Conservation (phyloP, 2,888 invertebrate genomes). For the Drosophila quasianomalipes region DNA sequence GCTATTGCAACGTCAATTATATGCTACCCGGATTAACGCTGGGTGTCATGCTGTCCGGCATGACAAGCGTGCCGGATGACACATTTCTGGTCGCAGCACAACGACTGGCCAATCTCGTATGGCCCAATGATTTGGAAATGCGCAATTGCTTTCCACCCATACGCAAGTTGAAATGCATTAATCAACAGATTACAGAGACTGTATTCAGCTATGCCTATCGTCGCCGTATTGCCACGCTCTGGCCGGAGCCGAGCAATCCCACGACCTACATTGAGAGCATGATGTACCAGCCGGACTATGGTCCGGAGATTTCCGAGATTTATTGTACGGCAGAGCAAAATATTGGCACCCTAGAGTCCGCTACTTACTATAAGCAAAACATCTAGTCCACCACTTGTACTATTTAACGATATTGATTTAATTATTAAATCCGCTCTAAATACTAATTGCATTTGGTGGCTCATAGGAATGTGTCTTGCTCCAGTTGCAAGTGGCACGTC, state of each 20-base stretch:
- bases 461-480: conserved; percentile 2
- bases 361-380: conserved; percentile 30
- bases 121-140: conserved; percentile 61
- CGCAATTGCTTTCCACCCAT: conserved; percentile 63
- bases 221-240: conserved; percentile 57
- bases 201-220: conserved; percentile 59
- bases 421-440: conserved; percentile 22
- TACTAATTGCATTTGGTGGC: conserved; percentile 22
- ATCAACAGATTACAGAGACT: conserved; percentile 51
- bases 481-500: conserved; percentile 16
- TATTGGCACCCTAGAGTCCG: conserved; percentile 55
- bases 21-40: conserved; percentile 49
- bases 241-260: conserved; percentile 61
- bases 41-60: conserved; percentile 62
- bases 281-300: conserved; percentile 27
- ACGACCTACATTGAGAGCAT: conserved; percentile 42
- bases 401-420: conserved; percentile 5
- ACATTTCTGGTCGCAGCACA: conserved; percentile 62
- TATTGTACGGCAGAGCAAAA: conserved; percentile 33
- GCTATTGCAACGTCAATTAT: conserved; percentile 38
- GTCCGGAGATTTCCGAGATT: rapidly evolving
- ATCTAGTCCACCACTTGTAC: conserved; percentile 20
- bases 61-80: conserved; percentile 63
- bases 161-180: conserved; percentile 53
- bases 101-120: conserved; percentile 51